Percentiles rank a stretch among this genome's conserved stretches.
Conservation (phyloP, 64 coral and sea anemone genomes). For the Pocillopora verrucosa region DNA sequence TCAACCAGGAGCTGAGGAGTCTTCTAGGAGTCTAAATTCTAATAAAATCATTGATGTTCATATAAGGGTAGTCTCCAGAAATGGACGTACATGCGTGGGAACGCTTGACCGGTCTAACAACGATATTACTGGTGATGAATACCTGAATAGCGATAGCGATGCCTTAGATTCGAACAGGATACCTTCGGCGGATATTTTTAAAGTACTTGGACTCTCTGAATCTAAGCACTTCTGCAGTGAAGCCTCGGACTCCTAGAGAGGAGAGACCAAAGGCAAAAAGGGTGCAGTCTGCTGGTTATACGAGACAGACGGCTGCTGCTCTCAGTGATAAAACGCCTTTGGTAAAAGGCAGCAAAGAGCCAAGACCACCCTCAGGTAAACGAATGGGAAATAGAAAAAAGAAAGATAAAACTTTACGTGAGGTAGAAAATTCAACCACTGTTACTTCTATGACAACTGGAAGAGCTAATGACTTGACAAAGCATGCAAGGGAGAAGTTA, state of each 20-base stretch:
- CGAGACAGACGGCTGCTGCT: background rate
- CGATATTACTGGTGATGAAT: slow-evolving; percentile 2
- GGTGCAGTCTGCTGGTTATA: slow-evolving; percentile 60
- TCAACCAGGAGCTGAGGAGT: background rate
- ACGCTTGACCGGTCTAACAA: background rate
- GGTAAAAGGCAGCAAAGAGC: background rate
- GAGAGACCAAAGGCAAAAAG: background rate
- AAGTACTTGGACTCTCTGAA: slow-evolving; percentile 69
- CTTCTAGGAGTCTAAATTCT: background rate
- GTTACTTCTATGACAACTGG: background rate
- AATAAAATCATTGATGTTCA: slow-evolving; percentile 1
- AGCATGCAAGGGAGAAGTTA: slow-evolving; percentile 14
- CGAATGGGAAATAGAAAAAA: background rate
- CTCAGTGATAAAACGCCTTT: background rate
- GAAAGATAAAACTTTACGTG: background rate
- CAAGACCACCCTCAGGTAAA: slow-evolving; percentile 2
- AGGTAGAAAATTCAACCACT: background rate
- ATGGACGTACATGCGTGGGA: background rate
- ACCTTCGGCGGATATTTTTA: slow-evolving; percentile 58
- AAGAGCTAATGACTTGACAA: background rate
- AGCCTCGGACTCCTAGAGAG: background rate
- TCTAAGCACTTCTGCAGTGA: slow-evolving; percentile 31
- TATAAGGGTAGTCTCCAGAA: background rate
- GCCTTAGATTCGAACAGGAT: slow-evolving; percentile 64
- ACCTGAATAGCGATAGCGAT: slow-evolving; percentile 32